Percentiles rank a stretch among this genome's conserved stretches.
Evolutionary conservation across 92 coral and sea anemone genomes (phyloP).

Genomic region (Blastomussa wellsi): DNA sequence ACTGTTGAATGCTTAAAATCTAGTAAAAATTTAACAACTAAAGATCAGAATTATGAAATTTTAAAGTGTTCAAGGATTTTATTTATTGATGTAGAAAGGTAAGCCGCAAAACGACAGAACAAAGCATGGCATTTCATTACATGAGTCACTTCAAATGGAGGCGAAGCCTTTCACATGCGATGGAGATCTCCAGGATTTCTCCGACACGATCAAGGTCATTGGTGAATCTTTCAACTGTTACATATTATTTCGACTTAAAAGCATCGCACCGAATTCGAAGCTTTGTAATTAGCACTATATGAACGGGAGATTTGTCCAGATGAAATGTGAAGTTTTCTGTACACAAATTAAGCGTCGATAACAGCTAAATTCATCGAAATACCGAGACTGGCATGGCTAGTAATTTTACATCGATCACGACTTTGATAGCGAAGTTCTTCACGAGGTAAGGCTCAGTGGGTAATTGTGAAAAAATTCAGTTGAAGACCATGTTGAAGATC

Average conservation of each 20-base stretch:
- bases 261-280: neutral
- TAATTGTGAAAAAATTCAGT: neutral
- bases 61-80: slow-evolving; percentile 31
- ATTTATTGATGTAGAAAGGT: slow-evolving; percentile 35
- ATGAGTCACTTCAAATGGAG: neutral
- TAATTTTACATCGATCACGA: neutral
- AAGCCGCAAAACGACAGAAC: slow-evolving; percentile 31
- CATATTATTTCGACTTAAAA: neutral
- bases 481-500: neutral
- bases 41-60: slow-evolving; percentile 48
- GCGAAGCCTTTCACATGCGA: neutral
- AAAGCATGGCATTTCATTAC: slow-evolving; percentile 8
- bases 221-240: neutral
- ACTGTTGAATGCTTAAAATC: slow-evolving; percentile 27
- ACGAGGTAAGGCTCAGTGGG: slow-evolving; percentile 9
- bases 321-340: slow-evolving; percentile 7
- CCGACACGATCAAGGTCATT: neutral
- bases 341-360: slow-evolving; percentile 10
- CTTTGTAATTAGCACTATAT: neutral
- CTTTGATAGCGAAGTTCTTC: neutral
- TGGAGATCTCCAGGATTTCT: neutral
- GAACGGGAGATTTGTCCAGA: neutral
- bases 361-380: slow-evolving; percentile 8
- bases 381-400: neutral
- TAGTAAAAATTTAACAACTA: slow-evolving; percentile 39